Evolutionary conservation across 2,888 invertebrate species (phyloP), one percentile per base, ranked within the genome.

Genomic region (Aleiodes testaceus): DNA sequence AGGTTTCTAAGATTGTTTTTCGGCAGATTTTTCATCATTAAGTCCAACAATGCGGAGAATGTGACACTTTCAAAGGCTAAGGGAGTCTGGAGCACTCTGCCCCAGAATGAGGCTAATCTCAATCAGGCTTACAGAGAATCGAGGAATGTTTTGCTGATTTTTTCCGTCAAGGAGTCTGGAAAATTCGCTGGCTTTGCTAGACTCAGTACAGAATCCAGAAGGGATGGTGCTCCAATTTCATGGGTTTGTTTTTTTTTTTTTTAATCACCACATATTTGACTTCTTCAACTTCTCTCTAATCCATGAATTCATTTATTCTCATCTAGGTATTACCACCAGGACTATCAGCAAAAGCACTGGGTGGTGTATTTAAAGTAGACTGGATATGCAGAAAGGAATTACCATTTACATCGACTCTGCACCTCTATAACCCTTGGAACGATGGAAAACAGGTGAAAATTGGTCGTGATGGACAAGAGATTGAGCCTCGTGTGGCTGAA

Each of bases 371-470:
- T 86, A 95, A 95, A 89, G 93, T 99, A 7, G 98, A 99, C 86
- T 99, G 98, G 98, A 95, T 99, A 79, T 97, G 97, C 85, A 93
- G 97, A 81, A 95, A 96, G 82, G 98, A 98, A 86, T 89, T 99
- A 74, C 93, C 97, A 1, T 99, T 99, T 83, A 94, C 93, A 79
- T 94, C 94, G 83, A 97, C 97, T 1, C 91, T 95, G 79, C 97
- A 98, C 87, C 89, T 99, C 73, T 97, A 96, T 84, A 99, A 99
- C 89, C 94, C 97, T 4, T 99, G 98, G 97, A 99, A 99, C 89
- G 98, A 98, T 86, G 96, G 97, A 55, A 98, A 98, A 88, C 97
- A 98, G 70, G 98, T 99, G 0, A 99, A 99, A 90, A 98, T 99
- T 82, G 99, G 98, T n/a, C 91, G 99, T 75, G 99, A 99, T 89